Base-by-base conservation (phyloP, 37 sponge, comb jelly and placozoan genomes). In the Chondrilla cf. caribensis region DNA sequence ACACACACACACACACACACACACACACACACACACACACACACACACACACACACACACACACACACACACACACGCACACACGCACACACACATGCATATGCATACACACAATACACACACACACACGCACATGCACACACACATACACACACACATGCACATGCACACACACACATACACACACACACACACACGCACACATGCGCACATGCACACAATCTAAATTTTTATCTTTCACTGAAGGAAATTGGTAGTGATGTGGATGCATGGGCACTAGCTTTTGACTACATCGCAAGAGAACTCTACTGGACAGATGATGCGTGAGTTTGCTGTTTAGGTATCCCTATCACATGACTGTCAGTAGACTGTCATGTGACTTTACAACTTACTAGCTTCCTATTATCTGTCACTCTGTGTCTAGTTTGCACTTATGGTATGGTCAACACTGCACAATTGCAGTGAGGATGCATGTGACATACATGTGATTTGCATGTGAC, bases 231-330 rank as follows among this genome's bases (percentile, higher is more conserved):
- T 55, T 36, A 26, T 31, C 35, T 31, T 0, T 79, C 19, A 3
- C 24, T 47, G 51, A 47, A 58, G 58, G 25, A 79, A 54, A 55
- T 79, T 55, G 58, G 58, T 25, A 37, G 6, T 43, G 40, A 40
- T 2, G 85, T 82, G 2, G 43, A 26, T 18, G 89, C 78, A 0
- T 89, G 85, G 85, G 82, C 68, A 17, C 8, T 89, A 58, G 58
- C 82, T 7, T 89, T 80, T 24, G 85, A 89, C 77, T 84, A 85
- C 85, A 76, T 81, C 33, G 60, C 75, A 15, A 54, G 70, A 0
- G 19, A 62, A 21, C 38, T 89, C 2, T 89, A 89, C 79, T 89
- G 89, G 89, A 85, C 85, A 0, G 89, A 89, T 40, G 89, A 89
- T 64, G 26, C 9, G 89, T 89, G 21, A 85, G 82, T 81, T 0